A percentile compares a stretch with the other conserved stretches of the same genome.
phyloP scores from a whole-genome alignment of 2,113 vertebrate genomes.

The Zeus faber region DNA sequence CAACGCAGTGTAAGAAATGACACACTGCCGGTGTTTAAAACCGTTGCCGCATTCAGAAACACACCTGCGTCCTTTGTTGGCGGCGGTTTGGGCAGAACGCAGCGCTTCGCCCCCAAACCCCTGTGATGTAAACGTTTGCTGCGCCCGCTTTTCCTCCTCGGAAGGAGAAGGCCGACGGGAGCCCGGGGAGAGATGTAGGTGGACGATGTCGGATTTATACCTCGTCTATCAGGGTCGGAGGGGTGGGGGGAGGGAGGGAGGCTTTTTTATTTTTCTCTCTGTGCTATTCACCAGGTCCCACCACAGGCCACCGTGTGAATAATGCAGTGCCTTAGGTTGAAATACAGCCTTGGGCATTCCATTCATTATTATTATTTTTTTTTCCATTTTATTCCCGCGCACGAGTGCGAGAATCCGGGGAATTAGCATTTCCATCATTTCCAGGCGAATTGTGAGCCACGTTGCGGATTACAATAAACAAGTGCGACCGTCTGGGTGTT shows the following conservation, averaged over 20 bases:
- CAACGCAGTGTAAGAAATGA: too few relatives aligned
- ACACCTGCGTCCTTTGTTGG: too few relatives aligned
- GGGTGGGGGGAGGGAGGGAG: too few relatives aligned
- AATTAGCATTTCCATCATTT: slow-evolving; percentile 54
- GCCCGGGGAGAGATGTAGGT: slow-evolving; percentile 35
- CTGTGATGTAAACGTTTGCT: slow-evolving; percentile 9
- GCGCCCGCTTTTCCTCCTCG: slow-evolving; percentile 9
- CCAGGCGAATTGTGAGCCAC: slow-evolving; percentile 30
- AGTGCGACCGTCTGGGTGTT: too few relatives aligned
- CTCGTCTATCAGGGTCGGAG: slow-evolving; percentile 44
- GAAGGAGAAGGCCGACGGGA: slow-evolving; percentile 6
- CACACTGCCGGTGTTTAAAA: too few relatives aligned
- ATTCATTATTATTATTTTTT: background rate
- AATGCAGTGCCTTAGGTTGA: slow-evolving; percentile 60
- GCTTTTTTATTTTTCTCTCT: slow-evolving; percentile 51
- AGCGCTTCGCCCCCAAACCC: too few relatives aligned
- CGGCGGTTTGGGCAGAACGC: too few relatives aligned
- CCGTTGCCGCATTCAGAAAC: too few relatives aligned
- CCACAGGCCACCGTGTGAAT: slow-evolving; percentile 55
- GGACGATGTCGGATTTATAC: slow-evolving; percentile 55
- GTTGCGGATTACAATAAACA: slow-evolving; percentile 25
- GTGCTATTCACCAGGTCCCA: slow-evolving; percentile 55
- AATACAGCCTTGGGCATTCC: slow-evolving; percentile 60
- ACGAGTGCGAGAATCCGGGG: slow-evolving; percentile 22
- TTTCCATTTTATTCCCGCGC: slow-evolving; percentile 28